Conservation (phyloP, 2,888 invertebrate genomes). For the Caenorhabditis sp. region DNA sequence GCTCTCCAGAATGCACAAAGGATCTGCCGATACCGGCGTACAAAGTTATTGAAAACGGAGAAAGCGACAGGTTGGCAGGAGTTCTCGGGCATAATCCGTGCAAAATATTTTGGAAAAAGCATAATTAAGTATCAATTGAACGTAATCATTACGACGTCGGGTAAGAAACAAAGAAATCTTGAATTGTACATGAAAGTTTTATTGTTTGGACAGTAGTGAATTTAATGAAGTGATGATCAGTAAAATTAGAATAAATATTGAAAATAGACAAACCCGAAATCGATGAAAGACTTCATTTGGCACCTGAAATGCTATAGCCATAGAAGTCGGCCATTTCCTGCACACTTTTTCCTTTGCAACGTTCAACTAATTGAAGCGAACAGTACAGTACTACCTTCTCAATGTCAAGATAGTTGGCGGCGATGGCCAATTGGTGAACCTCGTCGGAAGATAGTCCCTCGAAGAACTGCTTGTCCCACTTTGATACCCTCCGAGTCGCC, state of each 20-base stretch:
- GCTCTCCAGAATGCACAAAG: background rate
- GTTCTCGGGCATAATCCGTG: background rate
- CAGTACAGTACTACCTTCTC: background rate
- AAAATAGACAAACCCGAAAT: too few species aligned
- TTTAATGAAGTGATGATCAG: too few species aligned
- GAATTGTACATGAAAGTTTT: too few species aligned
- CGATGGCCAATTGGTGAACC: background rate
- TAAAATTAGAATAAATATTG: too few species aligned
- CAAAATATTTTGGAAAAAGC: too few species aligned
- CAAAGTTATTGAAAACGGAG: background rate
- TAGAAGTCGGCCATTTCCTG: background rate
- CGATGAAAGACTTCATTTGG: too few species aligned
- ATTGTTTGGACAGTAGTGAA: too few species aligned
- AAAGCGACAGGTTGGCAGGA: background rate
- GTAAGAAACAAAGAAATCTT: too few species aligned
- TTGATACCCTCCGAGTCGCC: background rate
- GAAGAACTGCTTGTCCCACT: background rate
- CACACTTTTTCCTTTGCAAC: background rate
- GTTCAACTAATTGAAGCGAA: background rate
- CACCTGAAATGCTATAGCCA: background rate
- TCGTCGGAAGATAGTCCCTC: background rate
- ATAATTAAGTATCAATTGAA: too few species aligned
- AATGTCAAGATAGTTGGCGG: background rate
- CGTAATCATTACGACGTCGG: too few species aligned
- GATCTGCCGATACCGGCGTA: conserved; percentile 6